These are phyloP conservation scores for Heterotilapia buettikoferi DNA, from an alignment of 2,113 vertebrate genomes.

Conservation along the genomic window DNA sequence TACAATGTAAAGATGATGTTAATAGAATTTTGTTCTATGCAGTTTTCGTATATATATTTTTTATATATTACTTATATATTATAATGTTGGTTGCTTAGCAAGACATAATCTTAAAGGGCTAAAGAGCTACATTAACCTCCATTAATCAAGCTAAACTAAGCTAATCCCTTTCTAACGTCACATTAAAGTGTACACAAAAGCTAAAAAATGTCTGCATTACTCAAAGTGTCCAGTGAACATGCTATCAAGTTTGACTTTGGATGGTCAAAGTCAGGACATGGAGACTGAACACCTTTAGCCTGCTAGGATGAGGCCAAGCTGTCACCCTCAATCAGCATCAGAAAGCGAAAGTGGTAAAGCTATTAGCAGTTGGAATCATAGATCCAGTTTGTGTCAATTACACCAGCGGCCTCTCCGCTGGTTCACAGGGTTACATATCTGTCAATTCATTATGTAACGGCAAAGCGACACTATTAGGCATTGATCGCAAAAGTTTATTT, in stretches of 20 bases:
- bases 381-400: slow-evolving; percentile 47
- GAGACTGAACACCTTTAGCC: slow-evolving; percentile 22
- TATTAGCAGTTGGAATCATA: slow-evolving; percentile 28
- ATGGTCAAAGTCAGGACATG: slow-evolving; percentile 2
- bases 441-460: slow-evolving; percentile 39
- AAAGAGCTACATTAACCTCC: neutral
- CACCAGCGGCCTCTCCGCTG: slow-evolving; percentile 14
- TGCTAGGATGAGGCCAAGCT: slow-evolving; percentile 38
- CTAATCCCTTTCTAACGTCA: neutral
- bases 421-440: slow-evolving; percentile 12
- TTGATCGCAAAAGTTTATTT: slow-evolving; percentile 50
- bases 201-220: neutral
- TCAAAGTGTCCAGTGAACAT: neutral
- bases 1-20: neutral
- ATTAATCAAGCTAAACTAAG: neutral
- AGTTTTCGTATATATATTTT: neutral
- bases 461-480: slow-evolving; percentile 47
- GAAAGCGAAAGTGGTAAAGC: slow-evolving; percentile 32
- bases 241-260: neutral
- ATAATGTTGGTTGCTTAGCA: neutral
- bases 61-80: neutral
- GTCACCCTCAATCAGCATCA: slow-evolving; percentile 44
- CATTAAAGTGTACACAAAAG: neutral
- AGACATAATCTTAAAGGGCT: neutral
- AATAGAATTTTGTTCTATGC: neutral